Evolutionary conservation across 2,113 vertebrate species (phyloP), one percentile per base, ranked within the genome.

Genomic region (Ondatra zibethicus): DNA sequence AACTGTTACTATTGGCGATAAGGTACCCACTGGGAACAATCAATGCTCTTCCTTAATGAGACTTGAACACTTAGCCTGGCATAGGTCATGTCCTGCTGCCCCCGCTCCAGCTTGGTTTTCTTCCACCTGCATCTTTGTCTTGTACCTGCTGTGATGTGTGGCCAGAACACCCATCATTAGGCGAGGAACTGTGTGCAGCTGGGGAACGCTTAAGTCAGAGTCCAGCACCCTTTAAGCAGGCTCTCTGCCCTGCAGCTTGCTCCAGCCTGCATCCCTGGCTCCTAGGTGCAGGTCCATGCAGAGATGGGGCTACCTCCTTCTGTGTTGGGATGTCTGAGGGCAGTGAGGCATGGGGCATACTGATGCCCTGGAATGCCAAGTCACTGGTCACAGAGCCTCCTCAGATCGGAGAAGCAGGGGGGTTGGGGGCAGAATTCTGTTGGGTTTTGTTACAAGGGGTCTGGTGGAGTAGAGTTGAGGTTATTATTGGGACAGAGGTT

Each of bases 341-440:
- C 1, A 16, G 21, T 5, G 50, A 25, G 52, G 36, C 0, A 8
- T 25, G 13, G n/a, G 50, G 33, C 0, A 10, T 27, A 9, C 25
- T 13, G 80, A 68, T 36, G 23, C 8, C 68, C 52, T 9, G 72
- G 45, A 88, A 25, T 25, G 55, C 5, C 42, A 36, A 33, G 84
- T 23, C 36, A 36, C 42, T 66, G 61, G 85, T 2, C 33, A n/a
- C 23, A 9, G 33, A 70, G 47, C 21, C 23, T 88, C 47, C 21
- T 52, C 36, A 39, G 65, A 47, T 42, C 3, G n/a, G 21, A 29
- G 47, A 7, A 47, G 21, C 45, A 70, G 45, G 23, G 21, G 25
- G 3, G 7, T 39, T 4, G 25, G n/a, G 39, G 1, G 36, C 25
- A 6, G 5, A 9, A 47, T 29, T 66, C 31, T 50, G 66, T 23